These are phyloP conservation scores for Chaetodon trifascialis DNA, from an alignment of 2,113 vertebrate species.

Conservation along the genomic window DNA sequence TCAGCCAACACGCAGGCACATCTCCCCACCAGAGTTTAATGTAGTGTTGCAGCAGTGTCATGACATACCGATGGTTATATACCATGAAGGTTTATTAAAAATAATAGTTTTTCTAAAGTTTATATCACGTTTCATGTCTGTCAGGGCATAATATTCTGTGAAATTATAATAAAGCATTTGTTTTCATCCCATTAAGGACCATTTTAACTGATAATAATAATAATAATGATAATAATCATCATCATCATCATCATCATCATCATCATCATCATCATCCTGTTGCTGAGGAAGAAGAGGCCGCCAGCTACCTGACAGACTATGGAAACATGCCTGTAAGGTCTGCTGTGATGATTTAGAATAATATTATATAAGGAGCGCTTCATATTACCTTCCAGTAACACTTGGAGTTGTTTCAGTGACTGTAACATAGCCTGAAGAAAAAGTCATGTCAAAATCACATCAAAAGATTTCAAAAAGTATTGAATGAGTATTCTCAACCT, in stretches of 20 bases:
- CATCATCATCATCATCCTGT: too few species aligned
- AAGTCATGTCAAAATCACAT: conserved; percentile 38
- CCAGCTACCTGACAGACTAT: background rate
- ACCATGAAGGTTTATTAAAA: too few species aligned
- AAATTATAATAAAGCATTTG: too few species aligned
- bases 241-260: too few species aligned
- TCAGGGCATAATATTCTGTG: too few species aligned
- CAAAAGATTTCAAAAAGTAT: conserved; percentile 57
- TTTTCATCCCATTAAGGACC: too few species aligned
- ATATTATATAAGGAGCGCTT: background rate
- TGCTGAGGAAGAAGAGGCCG: conserved; percentile 17
- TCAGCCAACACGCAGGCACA: background rate
- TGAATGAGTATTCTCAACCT: conserved; percentile 48
- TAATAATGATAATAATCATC: too few species aligned
- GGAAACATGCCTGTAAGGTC: conserved; percentile 5
- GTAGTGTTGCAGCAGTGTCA: too few species aligned
- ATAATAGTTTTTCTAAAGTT: too few species aligned
- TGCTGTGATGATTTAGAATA: conserved; percentile 14
- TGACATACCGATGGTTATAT: too few species aligned
- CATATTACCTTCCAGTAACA: background rate
- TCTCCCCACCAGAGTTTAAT: background rate
- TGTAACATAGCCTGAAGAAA: conserved; percentile 37
- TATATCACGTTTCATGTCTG: too few species aligned
- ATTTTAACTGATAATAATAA: too few species aligned
- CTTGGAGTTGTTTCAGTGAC: background rate